phyloP scores from a whole-genome alignment of 2,888 invertebrate species.

The Perizoma flavofasciatum region DNA sequence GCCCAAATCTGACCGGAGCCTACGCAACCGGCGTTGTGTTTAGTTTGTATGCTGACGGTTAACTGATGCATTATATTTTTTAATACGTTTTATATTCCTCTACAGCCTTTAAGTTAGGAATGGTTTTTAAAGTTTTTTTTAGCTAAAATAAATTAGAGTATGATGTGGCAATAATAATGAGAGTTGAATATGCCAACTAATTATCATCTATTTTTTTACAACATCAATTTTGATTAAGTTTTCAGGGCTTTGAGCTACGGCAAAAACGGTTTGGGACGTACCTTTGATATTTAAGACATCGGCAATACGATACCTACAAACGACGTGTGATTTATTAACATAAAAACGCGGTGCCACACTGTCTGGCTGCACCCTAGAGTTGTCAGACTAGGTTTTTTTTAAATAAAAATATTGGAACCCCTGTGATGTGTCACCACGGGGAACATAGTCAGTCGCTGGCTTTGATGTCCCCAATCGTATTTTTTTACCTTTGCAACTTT shows the following conservation, averaged over 20 bases:
- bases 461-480: conserved; percentile 61
- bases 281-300: conserved; percentile 26
- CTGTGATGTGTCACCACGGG: conserved; percentile 54
- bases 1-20: conserved; percentile 62
- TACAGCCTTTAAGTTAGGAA: too few species aligned
- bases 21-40: conserved; percentile 40
- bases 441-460: conserved; percentile 54
- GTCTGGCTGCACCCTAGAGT: conserved; percentile 59
- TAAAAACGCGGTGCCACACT: conserved; percentile 70
- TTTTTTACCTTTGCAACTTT: conserved; percentile 38
- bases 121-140: too few species aligned
- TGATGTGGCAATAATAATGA: too few species aligned
- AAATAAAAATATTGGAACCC: conserved; percentile 61
- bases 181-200: too few species aligned
- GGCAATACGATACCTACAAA: conserved; percentile 34
- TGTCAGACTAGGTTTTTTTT: conserved; percentile 53
- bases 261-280: conserved; percentile 16
- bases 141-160: too few species aligned
- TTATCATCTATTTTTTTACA: too few species aligned
- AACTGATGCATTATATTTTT: conserved; percentile 6
- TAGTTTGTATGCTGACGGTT: conserved; percentile 30
- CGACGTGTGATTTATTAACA: conserved; percentile 57
- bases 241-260: too few species aligned
- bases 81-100: too few species aligned
- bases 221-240: too few species aligned